Base-by-base conservation (phyloP, 2,797 vertebrate genomes). In the Halcyon smyrnensis region DNA sequence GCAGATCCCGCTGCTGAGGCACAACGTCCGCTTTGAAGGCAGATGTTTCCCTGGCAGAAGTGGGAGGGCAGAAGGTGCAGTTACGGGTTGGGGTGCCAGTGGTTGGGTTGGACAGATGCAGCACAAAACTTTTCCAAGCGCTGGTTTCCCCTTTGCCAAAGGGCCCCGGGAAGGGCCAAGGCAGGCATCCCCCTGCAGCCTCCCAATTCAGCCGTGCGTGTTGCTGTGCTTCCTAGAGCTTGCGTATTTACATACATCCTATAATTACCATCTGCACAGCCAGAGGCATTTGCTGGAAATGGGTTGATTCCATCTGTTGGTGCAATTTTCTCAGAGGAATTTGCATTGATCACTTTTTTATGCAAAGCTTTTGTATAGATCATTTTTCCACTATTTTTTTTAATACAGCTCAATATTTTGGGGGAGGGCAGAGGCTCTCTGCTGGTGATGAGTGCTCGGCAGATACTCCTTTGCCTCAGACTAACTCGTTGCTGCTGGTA, bases 221-320 rank as follows among this genome's bases (percentile, higher is more conserved):
- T 88, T 91, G 97, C 97, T 95, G 96, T 93, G 97, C 98, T 97
- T 98, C 97, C 97, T 92, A 84, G 96, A 95, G 97, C 97, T 94
- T 78, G 86, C 92, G 62, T 98, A 98, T 98, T 98, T 98, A 98
- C 98, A 98, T 97, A 98, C 98, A 98, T 97, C 96, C 98, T 97
- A 97, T 98, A 98, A 98, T 98, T 98, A 98, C 98, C 98, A 98
- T 98, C 98, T 98, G 98, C 98, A 98, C 98, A 98, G 98, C 98
- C 98, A 98, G 98, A 96, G 98, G 98, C 98, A 94, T 97, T 98
- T 97, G 98, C 97, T 98, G 97, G 97, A 97, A 98, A 98, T 98
- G 98, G 98, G 97, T 96, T 97, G 97, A 97, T 98, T 98, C 98
- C 98, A 98, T 98, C 98, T 98, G 98, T 98, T 98, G 98, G 98